These are phyloP conservation scores for Hirtodrosophila duncani DNA, from an alignment of 2,888 invertebrate species.

Conservation along the genomic window DNA sequence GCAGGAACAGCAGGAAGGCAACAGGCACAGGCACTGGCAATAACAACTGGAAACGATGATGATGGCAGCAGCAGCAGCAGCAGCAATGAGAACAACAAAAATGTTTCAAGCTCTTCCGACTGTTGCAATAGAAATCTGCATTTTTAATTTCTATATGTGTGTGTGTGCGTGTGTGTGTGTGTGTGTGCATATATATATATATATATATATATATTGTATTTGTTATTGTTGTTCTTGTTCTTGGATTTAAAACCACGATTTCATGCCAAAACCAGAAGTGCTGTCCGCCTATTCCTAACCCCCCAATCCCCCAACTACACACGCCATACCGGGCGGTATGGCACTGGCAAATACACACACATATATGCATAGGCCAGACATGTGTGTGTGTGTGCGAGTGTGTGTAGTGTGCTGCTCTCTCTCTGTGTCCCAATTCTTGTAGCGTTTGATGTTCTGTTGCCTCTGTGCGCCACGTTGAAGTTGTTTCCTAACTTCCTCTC, in stretches of 20 bases:
- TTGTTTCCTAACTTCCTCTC: too few species aligned
- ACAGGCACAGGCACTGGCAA: conserved; percentile 27
- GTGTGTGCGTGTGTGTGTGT: conserved; percentile 9
- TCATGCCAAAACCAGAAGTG: too few species aligned
- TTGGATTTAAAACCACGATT: conserved; percentile 25
- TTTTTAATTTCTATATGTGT: conserved; percentile 51
- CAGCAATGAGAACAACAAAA: conserved; percentile 45
- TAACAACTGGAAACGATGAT: conserved; percentile 26
- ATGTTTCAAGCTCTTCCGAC: conserved; percentile 63
- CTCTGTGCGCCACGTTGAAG: too few species aligned
- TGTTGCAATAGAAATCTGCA: conserved; percentile 68
- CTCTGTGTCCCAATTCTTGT: conserved; percentile 26
- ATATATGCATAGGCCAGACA: conserved; percentile 9
- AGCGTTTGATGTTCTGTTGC: conserved; percentile 39
- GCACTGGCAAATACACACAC: conserved; percentile 15
- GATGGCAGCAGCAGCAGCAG: conserved; percentile 25
- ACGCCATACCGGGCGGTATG: neutral
- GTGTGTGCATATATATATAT: neutral
- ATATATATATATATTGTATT: conserved; percentile 8
- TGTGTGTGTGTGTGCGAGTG: conserved; percentile 14
- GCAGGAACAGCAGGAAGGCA: conserved; percentile 25
- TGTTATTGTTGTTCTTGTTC: conserved; percentile 34
- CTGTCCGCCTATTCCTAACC: too few species aligned
- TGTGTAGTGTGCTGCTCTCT: neutral
- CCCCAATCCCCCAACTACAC: too few species aligned